Base-by-base conservation (phyloP, 2,888 invertebrate genomes). In the Tenthredo distinguenda region DNA sequence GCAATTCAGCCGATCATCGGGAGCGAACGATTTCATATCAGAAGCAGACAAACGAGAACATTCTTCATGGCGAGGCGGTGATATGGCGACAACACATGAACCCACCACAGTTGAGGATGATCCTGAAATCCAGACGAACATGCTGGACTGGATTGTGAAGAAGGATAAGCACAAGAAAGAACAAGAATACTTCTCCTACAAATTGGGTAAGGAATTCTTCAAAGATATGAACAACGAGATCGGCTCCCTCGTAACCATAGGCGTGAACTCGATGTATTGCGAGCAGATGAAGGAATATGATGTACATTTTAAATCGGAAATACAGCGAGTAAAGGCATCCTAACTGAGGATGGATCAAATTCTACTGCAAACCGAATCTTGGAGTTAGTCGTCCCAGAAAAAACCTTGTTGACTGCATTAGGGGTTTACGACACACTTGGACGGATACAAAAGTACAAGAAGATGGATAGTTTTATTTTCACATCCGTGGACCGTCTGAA, bases 381-480 rank as follows among this genome's bases (percentile, higher is more conserved):
- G 43, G n/a, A 72, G 21, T 72, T 72, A n/a, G 40, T 72, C 5
- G 21, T 43, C 9, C 15, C 43, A 5, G 40, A 21, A 21, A 10
- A 72, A 9, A 72, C 72, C 21, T 26, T 72, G 43, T 40, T 72
- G 9, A 72, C 40, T 12, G 37, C 72, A 21, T 26, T 72, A 43
- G 21, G 40, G 21, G 43, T 72, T 40, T 6, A 72, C 43, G 26
- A 72, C 15, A 43, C 43, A 10, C 72, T 72, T 3, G n/a, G 9
- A 43, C 2, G n/a, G n/a, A 72, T 72, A 37, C 26, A 18, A 9
- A 26, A 72, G 21, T 72, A 72, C 72, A 9, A 43, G 2, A 72
- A 72, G 15, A n/a, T 12, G n/a, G 72, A 72, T n/a, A 72, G 72
- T n/a, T 43, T 37, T 3, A 72, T 72, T 21, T 72, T 72, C 12